Conservation (phyloP, 2,888 invertebrate genomes). For the Drosophila demipolita region DNA sequence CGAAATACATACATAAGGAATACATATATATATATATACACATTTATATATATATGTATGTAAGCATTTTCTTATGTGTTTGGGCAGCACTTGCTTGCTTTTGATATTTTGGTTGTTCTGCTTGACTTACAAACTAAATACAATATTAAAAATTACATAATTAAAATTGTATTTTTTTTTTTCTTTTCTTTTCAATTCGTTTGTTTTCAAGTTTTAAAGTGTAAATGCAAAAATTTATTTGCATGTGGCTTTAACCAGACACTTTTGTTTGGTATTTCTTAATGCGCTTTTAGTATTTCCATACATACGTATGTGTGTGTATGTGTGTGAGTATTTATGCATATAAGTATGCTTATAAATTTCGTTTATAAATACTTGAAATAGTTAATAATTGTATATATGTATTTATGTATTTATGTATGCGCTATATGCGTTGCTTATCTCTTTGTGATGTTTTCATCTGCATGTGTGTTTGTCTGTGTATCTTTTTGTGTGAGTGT, state of each 20-base stretch:
- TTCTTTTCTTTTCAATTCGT: constrained; percentile 2
- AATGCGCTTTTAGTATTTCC: constrained; percentile 31
- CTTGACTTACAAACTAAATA: constrained; percentile 66
- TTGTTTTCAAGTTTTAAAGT: neutral
- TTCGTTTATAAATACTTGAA: constrained; percentile 69
- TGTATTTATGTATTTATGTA: constrained; percentile 51
- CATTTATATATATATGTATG: neutral
- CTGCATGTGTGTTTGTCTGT: constrained; percentile 8
- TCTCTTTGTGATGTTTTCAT: constrained; percentile 35
- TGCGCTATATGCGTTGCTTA: constrained; percentile 50
- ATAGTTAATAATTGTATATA: constrained; percentile 65
- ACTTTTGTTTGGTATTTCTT: constrained; percentile 22
- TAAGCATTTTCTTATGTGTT: constrained; percentile 4
- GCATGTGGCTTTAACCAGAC: constrained; percentile 21
- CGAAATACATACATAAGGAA: constrained; percentile 21
- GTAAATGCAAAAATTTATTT: constrained; percentile 46
- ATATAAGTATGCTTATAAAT: constrained; percentile 34
- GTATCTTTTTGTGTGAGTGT: constrained; percentile 15
- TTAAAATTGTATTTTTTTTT: constrained; percentile 28
- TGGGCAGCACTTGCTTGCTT: constrained; percentile 17
- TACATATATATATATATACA: constrained; percentile 1
- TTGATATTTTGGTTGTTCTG: constrained; percentile 70
- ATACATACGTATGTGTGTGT: constrained; percentile 35
- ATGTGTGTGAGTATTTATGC: constrained; percentile 26
- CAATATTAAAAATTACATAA: constrained; percentile 64